These are phyloP conservation scores for Xanthia icteritia DNA, from an alignment of 2,888 invertebrate species.

Conservation along the genomic window DNA sequence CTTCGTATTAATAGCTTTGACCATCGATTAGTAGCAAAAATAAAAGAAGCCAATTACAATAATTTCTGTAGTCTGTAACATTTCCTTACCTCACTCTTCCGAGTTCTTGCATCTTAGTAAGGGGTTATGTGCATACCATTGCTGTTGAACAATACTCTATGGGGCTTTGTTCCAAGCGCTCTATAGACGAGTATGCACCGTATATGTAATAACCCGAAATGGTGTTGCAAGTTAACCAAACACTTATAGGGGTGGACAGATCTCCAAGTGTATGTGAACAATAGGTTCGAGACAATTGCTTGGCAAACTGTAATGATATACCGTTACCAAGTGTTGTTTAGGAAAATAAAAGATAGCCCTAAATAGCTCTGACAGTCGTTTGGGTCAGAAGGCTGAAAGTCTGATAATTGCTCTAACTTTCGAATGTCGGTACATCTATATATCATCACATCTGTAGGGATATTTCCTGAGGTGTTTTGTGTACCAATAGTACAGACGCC, in stretches of 20 bases:
- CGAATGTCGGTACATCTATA: no score
- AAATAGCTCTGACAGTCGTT: neutral
- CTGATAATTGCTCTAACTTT: neutral
- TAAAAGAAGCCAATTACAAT: neutral
- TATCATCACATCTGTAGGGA: no score
- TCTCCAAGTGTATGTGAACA: conserved; percentile 15
- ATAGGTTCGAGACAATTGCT: conserved; percentile 28
- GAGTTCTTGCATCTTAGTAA: conserved; percentile 29
- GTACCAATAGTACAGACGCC: no score
- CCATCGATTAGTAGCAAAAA: neutral
- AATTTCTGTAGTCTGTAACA: neutral
- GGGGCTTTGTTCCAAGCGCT: conserved; percentile 62
- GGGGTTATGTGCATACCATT: conserved; percentile 46
- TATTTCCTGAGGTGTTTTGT: no score
- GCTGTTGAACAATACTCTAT: conserved; percentile 65
- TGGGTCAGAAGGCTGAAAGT: neutral
- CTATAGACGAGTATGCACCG: conserved; percentile 42
- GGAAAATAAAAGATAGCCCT: neutral
- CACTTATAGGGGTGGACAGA: conserved; percentile 20
- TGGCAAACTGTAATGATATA: no score
- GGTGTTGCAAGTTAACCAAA: conserved; percentile 48
- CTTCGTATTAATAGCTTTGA: neutral
- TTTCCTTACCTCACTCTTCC: neutral
- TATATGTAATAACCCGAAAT: conserved; percentile 50
- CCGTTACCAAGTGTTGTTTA: neutral